Conservation (phyloP, 2,797 vertebrate species). For the Sternotherus odoratus region DNA sequence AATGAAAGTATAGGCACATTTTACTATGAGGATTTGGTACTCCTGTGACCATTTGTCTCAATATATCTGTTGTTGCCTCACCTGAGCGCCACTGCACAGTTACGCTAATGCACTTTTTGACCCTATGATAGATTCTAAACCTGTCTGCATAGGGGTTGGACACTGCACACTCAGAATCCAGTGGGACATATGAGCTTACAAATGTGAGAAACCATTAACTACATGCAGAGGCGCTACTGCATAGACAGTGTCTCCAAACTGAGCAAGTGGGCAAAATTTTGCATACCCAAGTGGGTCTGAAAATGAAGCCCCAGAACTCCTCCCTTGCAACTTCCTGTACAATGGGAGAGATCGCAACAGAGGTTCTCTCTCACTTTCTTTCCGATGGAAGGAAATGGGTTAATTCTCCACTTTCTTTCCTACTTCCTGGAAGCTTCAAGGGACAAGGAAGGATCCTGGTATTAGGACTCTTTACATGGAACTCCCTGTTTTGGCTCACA, state of each 20-base stretch:
- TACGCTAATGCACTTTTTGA: no score
- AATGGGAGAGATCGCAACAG: neutral
- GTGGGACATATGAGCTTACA: neutral
- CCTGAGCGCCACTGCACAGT: no score
- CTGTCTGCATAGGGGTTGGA: neutral
- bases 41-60: no score
- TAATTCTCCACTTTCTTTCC: neutral
- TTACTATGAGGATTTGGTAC: no score
- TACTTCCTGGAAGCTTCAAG: neutral
- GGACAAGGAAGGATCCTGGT: accelerated
- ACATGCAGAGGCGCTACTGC: neutral
- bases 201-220: accelerated
- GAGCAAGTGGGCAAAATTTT: neutral
- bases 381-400: neutral
- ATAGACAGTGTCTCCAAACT: neutral
- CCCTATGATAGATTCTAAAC: no score
- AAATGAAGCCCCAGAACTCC: neutral
- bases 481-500: neutral
- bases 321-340: neutral
- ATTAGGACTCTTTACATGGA: neutral
- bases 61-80: no score
- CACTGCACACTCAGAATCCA: neutral
- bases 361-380: neutral
- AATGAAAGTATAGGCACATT: no score
- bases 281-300: neutral